Base-by-base conservation (phyloP, 2,888 invertebrate species). In the Tetropium fuscum region DNA sequence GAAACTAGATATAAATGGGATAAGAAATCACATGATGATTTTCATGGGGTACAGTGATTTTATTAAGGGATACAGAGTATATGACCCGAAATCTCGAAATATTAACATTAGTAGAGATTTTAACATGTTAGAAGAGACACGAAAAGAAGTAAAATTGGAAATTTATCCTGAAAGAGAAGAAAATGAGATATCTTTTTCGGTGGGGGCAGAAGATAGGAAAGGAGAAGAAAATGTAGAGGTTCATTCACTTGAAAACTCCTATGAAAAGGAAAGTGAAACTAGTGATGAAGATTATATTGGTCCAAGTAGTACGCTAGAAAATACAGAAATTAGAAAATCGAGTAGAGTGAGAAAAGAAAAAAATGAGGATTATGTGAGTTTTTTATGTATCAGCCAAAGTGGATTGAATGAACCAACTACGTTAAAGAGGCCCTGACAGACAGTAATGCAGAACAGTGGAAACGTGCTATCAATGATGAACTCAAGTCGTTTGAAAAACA, bases 1-100 rank as follows among this genome's bases (percentile, higher is more conserved):
- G 67, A 74, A 40, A 70, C 68, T 51, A 53, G 73, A 8, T n/a
- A n/a, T 1, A 34, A 34, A 7, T 34, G 34, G 34, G 34, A n/a
- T n/a, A n/a, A n/a, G n/a, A n/a, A n/a, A n/a, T n/a, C n/a, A n/a
- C n/a, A n/a, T n/a, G n/a, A n/a, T n/a, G n/a, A n/a, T n/a, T n/a
- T n/a, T n/a, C n/a, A n/a, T n/a, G n/a, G n/a, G n/a, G n/a, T n/a
- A n/a, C n/a, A n/a, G n/a, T n/a, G n/a, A n/a, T n/a, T n/a, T n/a
- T n/a, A n/a, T n/a, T n/a, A n/a, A n/a, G n/a, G n/a, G n/a, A n/a
- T n/a, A n/a, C n/a, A n/a, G n/a, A n/a, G n/a, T n/a, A n/a, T n/a
- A n/a, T n/a, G n/a, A n/a, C 8, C 34, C 34, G 8, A 11, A 30
- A 30, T 10, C 8, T 3, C n/a, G 30, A 7, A 7, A 30, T 10